Evolutionary conservation across 2,113 vertebrate species (phyloP), one percentile per base, ranked within the genome.

Genomic region (Tragelaphus scriptus): DNA sequence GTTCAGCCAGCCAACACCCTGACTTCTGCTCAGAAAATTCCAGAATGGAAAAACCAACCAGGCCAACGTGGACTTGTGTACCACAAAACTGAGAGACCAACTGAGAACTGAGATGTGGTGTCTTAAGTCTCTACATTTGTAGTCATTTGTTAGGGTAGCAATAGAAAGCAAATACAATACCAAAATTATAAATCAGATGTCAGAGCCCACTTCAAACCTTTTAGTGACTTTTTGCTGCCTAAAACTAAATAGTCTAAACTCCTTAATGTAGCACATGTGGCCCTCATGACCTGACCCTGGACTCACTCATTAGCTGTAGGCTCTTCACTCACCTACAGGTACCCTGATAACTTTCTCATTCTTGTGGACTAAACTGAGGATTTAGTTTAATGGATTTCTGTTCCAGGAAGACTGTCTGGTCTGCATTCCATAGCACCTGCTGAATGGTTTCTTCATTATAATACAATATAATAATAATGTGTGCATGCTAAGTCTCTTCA

Each of bases 121-220:
- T 75, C 56, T 56, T 28, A 56, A 15, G 40, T 53, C 49, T 92
- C 44, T 53, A 68, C 3, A 21, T 49, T 2, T 30, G 36, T 49
- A 49, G 63, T 61, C 28, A 56, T 58, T 65, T 28, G 58, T 32
- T 32, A 75, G 47, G 65, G 56, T 14, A 85, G 75, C 40, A 84
- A 75, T 3, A 59, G 88, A 85, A 94, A 94, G 68, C 17, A 3
- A 82, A 58, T n/a, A 47, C 5, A 26, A 44, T 36, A 53, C 49
- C 28, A 47, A 58, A 89, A 79, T 25, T 59, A 17, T 36, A 68
- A 17, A 85, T 53, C 79, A 80, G 55, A 59, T 36, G 75, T 91
- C 79, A 40, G n/a, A 71, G 30, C 58, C 79, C n/a, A 40, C 36
- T 89, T 79, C 32, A 61, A 59, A 92, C 23, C 28, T 84, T 97